A percentile compares a stretch with the other conserved stretches of the same genome.
phyloP scores from a whole-genome alignment of 2,888 invertebrate genomes.

The Pristionchus mayeri region DNA sequence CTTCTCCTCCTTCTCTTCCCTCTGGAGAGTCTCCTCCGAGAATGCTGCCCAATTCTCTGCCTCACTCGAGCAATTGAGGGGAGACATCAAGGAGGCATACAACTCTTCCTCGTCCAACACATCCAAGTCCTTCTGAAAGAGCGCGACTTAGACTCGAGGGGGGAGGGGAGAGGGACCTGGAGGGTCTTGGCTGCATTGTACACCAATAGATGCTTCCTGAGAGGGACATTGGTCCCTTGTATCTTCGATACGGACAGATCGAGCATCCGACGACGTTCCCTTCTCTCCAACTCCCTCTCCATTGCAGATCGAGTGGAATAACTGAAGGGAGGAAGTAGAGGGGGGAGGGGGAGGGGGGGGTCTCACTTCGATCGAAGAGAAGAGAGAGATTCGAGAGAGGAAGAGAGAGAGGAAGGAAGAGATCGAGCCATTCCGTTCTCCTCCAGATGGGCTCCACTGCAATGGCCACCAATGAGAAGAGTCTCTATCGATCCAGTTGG shows the following conservation, averaged over 20 bases:
- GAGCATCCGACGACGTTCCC: constrained; percentile 60
- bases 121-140: constrained; percentile 64
- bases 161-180: constrained; percentile 55
- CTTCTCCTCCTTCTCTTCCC: constrained; percentile 19
- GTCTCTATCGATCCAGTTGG: neutral
- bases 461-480: neutral
- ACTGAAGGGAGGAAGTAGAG: constrained; percentile 53
- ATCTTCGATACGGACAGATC: constrained; percentile 61
- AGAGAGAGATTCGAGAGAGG: constrained; percentile 52
- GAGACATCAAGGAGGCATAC: constrained; percentile 61
- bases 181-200: constrained; percentile 64
- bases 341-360: too few relatives aligned
- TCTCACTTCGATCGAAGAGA: constrained; percentile 53
- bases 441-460: constrained; percentile 39
- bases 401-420: constrained; percentile 48
- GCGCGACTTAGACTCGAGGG: neutral
- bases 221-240: constrained; percentile 61
- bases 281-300: constrained; percentile 64
- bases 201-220: constrained; percentile 66
- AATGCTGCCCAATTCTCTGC: constrained; percentile 51
- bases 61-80: constrained; percentile 55
- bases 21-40: constrained; percentile 19
- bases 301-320: constrained; percentile 64
- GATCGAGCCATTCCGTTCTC: constrained; percentile 44
- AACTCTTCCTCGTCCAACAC: constrained; percentile 66